A percentile compares a stretch with the other conserved stretches of the same genome.
Conservation (phyloP, 2,888 invertebrate genomes). For the Margaritifera margaritifera region DNA sequence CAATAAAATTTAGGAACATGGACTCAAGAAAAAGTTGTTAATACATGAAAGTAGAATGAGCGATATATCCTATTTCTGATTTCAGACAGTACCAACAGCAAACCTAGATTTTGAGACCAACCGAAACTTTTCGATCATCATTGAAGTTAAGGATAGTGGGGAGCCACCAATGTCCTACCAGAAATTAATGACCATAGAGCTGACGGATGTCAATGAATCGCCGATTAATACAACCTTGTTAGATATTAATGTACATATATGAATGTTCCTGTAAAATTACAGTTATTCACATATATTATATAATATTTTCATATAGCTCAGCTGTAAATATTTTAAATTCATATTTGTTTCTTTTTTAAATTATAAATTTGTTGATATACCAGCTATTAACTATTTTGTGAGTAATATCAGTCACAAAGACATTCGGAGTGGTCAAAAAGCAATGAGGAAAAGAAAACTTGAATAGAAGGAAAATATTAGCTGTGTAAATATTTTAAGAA, state of each 20-base stretch:
- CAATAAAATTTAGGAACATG: no score
- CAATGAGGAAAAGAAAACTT: no score
- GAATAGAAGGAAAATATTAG: no score
- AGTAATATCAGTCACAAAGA: no score
- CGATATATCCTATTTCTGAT: not conserved
- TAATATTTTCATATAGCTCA: no score
- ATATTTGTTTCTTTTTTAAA: no score
- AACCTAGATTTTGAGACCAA: constrained; percentile 43
- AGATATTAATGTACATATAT: constrained; percentile 28
- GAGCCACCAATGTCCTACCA: constrained; percentile 26
- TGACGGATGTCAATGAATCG: constrained; percentile 48
- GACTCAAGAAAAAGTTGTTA: not conserved
- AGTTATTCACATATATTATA: no score
- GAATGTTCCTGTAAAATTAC: not conserved
- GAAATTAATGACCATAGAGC: constrained; percentile 35
- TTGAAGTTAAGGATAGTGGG: constrained; percentile 40
- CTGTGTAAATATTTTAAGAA: no score
- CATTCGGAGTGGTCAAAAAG: no score
- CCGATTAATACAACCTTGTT: constrained; percentile 38
- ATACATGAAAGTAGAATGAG: not conserved
- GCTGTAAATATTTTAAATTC: no score
- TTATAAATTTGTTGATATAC: no score
- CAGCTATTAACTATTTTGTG: no score
- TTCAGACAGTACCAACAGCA: constrained; percentile 35
- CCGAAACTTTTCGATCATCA: constrained; percentile 14